A percentile compares a stretch with the other conserved stretches of the same genome.
phyloP scores from a whole-genome alignment of 1,140 invertebrate genomes.

The Aplysia californica region DNA sequence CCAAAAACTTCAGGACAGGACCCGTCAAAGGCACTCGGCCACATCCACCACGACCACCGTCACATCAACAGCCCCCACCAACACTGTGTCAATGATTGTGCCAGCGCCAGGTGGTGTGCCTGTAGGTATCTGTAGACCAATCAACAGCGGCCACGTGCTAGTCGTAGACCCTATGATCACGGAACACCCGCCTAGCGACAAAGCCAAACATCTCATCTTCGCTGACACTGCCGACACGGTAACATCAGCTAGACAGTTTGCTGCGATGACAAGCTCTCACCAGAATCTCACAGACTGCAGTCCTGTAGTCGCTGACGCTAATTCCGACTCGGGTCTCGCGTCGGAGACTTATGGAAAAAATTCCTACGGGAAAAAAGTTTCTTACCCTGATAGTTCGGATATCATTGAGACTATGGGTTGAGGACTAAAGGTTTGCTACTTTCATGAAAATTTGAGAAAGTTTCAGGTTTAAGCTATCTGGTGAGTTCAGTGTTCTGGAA shows the following conservation, averaged over 20 bases:
- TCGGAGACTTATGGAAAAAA: constrained; percentile 18
- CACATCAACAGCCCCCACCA: constrained; percentile 4
- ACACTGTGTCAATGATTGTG: no score
- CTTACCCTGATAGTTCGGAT: not conserved
- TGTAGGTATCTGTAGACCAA: not conserved
- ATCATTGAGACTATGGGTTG: not conserved
- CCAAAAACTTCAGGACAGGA: constrained; percentile 40
- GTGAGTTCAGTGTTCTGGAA: not conserved
- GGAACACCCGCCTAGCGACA: not conserved
- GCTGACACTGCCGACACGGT: not conserved
- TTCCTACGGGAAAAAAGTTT: not conserved
- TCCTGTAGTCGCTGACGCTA: constrained; percentile 30
- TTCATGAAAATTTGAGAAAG: not conserved
- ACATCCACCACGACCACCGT: constrained; percentile 12
- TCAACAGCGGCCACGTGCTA: not conserved
- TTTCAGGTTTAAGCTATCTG: not conserved
- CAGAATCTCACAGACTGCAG: constrained; percentile 7
- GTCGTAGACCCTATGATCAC: constrained; percentile 7
- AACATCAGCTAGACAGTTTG: not conserved
- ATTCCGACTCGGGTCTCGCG: constrained; percentile 44
- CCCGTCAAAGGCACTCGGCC: constrained; percentile 5
- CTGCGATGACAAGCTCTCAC: not conserved
- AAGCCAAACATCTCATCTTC: not conserved
- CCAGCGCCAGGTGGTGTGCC: no score
- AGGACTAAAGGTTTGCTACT: not conserved